Evolutionary conservation across 2,888 invertebrate genomes (phyloP), one percentile per base, ranked within the genome.

Genomic region (Erannis defoliaria): DNA sequence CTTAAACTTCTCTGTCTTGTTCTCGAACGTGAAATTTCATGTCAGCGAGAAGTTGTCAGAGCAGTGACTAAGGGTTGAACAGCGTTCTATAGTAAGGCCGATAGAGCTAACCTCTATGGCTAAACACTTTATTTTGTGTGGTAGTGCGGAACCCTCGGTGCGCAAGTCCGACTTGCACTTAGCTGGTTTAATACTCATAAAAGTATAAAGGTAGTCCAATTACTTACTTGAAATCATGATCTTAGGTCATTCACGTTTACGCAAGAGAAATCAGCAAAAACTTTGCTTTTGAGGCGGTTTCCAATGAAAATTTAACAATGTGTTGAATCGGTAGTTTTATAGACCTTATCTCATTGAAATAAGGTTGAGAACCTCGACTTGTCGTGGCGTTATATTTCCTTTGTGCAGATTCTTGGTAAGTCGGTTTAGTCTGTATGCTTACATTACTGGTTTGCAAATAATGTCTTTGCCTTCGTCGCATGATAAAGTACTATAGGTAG

Each of bases 401-500:
- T 78, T 78, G 78, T 79, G 62, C 68, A 26, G 31, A 21, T 80
- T 80, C 80, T 74, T 14, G 50, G 80, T 79, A 80, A 63, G 67
- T 60, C 64, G 46, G 66, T 64, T 70, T 72, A 73, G 68, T 77
- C 54, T 55, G 66, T 62, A 55, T 58, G 68, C 38, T 51, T 55
- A 60, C 54, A 49, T 51, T 55, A 60, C 54, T 43, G 46, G 38
- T 48, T 35, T 48, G 62, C 53, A 56, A 62, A 56, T 60, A n/a
- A 61, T 61, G 26, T 29, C 5, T 33, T 33, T 5, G 43, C 29
- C 23, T 31, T 19, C 26, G 29, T 51, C 26, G 29, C n/a, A 38
- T 16, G 38, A 18, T 33, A 8, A 26, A 37, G 16, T 14, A 16
- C 8, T 37, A 6, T 26, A 26, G 33, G n/a, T 33, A 33, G n/a